Base-by-base conservation (phyloP, 2,113 vertebrate genomes). In the Nesogale talazaci region DNA sequence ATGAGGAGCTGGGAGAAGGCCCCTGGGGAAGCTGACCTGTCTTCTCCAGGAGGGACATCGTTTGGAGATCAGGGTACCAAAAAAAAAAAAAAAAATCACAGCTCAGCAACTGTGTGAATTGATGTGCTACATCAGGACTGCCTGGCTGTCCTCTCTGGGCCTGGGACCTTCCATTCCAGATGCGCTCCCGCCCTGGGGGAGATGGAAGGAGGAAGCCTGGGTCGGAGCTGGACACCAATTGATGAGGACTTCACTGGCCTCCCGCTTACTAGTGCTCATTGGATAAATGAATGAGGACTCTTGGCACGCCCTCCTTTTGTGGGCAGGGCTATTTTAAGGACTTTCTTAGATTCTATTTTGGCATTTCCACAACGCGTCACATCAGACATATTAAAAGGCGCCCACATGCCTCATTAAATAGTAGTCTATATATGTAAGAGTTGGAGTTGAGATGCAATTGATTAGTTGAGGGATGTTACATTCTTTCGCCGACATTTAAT, bases 391-490 rank as follows among this genome's bases (percentile, higher is more conserved):
- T 83, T 91, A 80, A 70, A 80, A 95, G 86, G 80, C 86, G 74
- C 92, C 88, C 90, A 89, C 94, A 69, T 57, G 79, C 95, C 94
- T 94, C 94, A 94, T 96, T 95, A 95, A 90, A 86, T 86, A 83
- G 88, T 90, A 61, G 22, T 20, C 5, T 20, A 92, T 92, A 85
- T 93, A 91, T 93, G 83, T 90, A n/a, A 91, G 88, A 63, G 8
- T 46, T 59, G 94, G 46, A 83, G 93, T 65, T 88, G 88, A 88
- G 91, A 81, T 74, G 76, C 72, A 80, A 36, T 75, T 69, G 92
- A 93, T 92, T 93, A 34, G 83, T 70, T 94, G 83, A 93, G 59
- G 72, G 80, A 92, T 90, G 91, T 46, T 88, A 42, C 27, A 17
- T 95, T 86, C 91, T 95, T 86, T 89, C 57, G 52, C 22, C 42